Evolutionary conservation across 2,113 vertebrate species (phyloP), one percentile per base, ranked within the genome.

Genomic region (Dissostichus mawsoni): DNA sequence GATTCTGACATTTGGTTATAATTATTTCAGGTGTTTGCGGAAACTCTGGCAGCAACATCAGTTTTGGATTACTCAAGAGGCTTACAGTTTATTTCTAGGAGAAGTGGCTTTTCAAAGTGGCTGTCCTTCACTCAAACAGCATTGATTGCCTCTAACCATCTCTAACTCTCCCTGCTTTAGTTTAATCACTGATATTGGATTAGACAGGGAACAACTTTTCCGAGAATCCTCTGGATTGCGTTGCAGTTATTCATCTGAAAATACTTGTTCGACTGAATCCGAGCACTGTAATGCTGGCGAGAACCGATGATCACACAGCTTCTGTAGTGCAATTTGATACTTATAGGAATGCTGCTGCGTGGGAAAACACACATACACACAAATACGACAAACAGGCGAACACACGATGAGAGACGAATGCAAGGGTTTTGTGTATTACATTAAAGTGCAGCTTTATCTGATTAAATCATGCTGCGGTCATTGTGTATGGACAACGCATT

Each of bases 301-400:
- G 63, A 66, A 69, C 72, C 45, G 76, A 80, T 48, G 69, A 84
- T 66, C 81, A 66, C 81, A 70, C 72, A 50, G 74, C 81, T 80
- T 86, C 82, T 84, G 72, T 84, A 66, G 58, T 83, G 70, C 79
- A 87, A 80, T 84, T 13, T 76, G 67, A 86, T 79, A 71, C 63
- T 84, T 69, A 65, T 53, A 72, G 83, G 80, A 86, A 81, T 81
- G 47, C 62, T 47, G 66, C 59, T 55, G 70, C 13, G 2, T 33
- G 64, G 25, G 14, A 1, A 2, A 17, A 51, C 67, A 41, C 59
- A 58, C 61, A 65, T 11, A 45, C 67, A 12, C 52, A 36, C 41
- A 51, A 6, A 48, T 33, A 48, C 8, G 20, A 8, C 58, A 11
- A 14, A 80, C 51, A 76, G 45, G 7, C 17, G 11, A 36, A 55